Conservation (phyloP, 1,140 invertebrate species). For the Hestina assimilis region DNA sequence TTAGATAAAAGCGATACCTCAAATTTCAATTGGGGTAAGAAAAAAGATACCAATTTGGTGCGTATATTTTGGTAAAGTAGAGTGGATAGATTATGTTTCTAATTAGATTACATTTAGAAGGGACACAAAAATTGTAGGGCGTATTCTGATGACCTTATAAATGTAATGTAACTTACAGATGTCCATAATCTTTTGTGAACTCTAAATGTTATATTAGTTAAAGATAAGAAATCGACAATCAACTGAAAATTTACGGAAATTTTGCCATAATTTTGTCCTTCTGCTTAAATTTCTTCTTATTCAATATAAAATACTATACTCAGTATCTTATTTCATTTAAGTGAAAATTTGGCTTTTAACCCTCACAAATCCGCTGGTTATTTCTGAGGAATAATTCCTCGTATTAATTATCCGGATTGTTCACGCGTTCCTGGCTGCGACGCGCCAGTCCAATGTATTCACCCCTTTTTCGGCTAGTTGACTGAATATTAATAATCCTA, state of each 20-base stretch:
- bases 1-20: slow-evolving; percentile 49
- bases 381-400: slow-evolving; percentile 34
- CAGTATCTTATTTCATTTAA: not conserved
- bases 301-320: not conserved
- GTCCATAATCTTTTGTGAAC: no score
- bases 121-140: slow-evolving; percentile 7
- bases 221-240: no score
- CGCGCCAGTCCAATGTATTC: slow-evolving; percentile 48
- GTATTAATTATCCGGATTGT: slow-evolving; percentile 53
- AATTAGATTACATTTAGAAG: slow-evolving; percentile 30
- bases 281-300: no score
- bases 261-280: no score
- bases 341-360: slow-evolving; percentile 13
- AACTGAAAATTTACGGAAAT: no score
- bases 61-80: slow-evolving; percentile 32
- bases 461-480: slow-evolving; percentile 48
- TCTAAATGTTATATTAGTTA: no score
- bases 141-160: not conserved
- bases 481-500: slow-evolving; percentile 48
- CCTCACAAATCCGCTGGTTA: slow-evolving; percentile 25
- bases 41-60: slow-evolving; percentile 49
- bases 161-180: not conserved
- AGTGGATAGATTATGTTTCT: slow-evolving; percentile 33
- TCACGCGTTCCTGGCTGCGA: slow-evolving; percentile 45
- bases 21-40: slow-evolving; percentile 49